Percentiles rank a stretch among this genome's conserved stretches.
These are phyloP conservation scores for Antennarius maculatus DNA, from an alignment of 2,797 vertebrate genomes.

Conservation along the genomic window DNA sequence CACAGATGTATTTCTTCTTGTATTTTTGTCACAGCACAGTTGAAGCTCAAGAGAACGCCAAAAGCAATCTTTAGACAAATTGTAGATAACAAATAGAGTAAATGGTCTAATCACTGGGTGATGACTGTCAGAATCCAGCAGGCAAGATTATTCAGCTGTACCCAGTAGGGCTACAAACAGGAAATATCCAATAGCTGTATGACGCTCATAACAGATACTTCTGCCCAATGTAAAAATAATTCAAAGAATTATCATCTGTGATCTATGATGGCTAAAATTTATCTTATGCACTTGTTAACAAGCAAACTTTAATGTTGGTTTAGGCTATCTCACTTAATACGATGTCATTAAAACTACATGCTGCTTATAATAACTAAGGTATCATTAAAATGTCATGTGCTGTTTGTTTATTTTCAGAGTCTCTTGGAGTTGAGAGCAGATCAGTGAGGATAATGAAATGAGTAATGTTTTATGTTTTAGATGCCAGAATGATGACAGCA, in stretches of 20 bases:
- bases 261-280: slow-evolving; percentile 11
- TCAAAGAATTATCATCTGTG: slow-evolving; percentile 32
- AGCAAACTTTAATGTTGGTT: too few species aligned
- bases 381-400: too few species aligned
- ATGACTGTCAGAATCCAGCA: background rate
- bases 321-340: too few species aligned
- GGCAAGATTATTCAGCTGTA: background rate
- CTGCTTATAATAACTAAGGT: too few species aligned
- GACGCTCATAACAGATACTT: slow-evolving; percentile 36
- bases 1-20: background rate
- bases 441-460: too few species aligned
- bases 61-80: background rate
- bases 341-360: too few species aligned
- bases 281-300: too few species aligned
- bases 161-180: too few species aligned
- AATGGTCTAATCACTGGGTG: background rate
- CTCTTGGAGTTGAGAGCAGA: too few species aligned
- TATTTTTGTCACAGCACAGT: background rate
- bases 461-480: too few species aligned
- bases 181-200: slow-evolving; percentile 11
- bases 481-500: too few species aligned
- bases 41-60: background rate
- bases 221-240: slow-evolving; percentile 51
- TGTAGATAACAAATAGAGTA: background rate
- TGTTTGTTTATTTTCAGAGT: too few species aligned